These are phyloP conservation scores for Brachypteracias leptosomus DNA, from an alignment of 2,113 vertebrate genomes.

Conservation along the genomic window DNA sequence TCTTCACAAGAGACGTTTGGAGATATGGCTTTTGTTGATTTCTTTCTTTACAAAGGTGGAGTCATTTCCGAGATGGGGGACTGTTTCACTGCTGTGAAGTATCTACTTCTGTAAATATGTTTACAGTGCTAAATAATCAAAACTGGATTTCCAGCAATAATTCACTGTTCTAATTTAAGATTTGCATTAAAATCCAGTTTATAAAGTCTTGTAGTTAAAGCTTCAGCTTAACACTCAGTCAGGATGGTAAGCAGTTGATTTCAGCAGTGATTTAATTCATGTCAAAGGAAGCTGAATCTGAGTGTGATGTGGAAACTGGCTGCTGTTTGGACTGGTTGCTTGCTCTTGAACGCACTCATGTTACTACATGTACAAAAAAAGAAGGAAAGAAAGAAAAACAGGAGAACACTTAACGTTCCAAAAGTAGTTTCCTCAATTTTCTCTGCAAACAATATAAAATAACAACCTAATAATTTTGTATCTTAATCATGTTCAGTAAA, in stretches of 20 bases:
- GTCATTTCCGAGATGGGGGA: constrained; percentile 17
- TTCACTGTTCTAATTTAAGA: constrained; percentile 9
- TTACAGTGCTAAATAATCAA: constrained; percentile 54
- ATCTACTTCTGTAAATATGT: constrained; percentile 58
- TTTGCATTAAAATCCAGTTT: constrained; percentile 34
- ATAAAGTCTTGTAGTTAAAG: background rate
- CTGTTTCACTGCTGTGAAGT: constrained; percentile 35
- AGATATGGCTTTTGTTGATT: background rate
- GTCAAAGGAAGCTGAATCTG: constrained; percentile 52
- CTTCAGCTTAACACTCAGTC: constrained; percentile 14
- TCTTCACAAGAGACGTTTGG: constrained; percentile 21
- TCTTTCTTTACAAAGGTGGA: background rate
- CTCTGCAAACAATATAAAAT: constrained; percentile 76
- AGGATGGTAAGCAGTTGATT: constrained; percentile 38
- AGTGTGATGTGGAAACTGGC: constrained; percentile 7
- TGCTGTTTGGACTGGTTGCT: constrained; percentile 44
- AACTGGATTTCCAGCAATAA: constrained; percentile 38
- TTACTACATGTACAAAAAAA: constrained; percentile 7
- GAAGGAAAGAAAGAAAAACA: constrained; percentile 60
- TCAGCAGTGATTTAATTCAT: constrained; percentile 60
- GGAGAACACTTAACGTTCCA: constrained; percentile 67
- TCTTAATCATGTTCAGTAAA: constrained; percentile 80
- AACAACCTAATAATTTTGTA: constrained; percentile 77
- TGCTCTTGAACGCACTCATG: constrained; percentile 5
- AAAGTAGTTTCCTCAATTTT: constrained; percentile 76